phyloP scores from a whole-genome alignment of 2,797 vertebrate genomes.

The Scomberomorus guttatus region DNA sequence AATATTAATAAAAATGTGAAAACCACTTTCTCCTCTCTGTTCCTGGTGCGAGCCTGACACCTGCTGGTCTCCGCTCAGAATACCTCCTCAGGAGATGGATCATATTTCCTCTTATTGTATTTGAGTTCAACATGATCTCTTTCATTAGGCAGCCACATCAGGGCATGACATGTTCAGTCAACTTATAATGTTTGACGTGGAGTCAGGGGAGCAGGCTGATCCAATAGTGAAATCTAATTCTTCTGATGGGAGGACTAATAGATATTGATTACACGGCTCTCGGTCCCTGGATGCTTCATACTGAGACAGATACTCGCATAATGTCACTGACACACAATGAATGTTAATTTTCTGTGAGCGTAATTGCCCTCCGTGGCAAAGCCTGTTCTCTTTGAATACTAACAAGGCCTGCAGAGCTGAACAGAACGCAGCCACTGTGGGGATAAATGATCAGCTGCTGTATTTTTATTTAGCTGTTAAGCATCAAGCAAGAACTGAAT shows the following conservation, averaged over 20 bases:
- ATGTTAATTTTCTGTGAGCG: conserved; percentile 77
- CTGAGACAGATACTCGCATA: conserved; percentile 75
- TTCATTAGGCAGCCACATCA: conserved; percentile 73
- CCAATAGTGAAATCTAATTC: conserved; percentile 84
- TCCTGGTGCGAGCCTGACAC: conserved; percentile 61
- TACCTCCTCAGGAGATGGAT: conserved; percentile 19
- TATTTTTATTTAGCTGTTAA: conserved; percentile 25
- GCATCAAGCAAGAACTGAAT: conserved; percentile 13
- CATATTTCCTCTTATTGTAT: conserved; percentile 69
- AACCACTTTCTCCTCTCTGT: conserved; percentile 51
- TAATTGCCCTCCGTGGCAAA: conserved; percentile 68
- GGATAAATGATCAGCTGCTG: conserved; percentile 28
- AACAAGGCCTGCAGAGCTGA: conserved; percentile 53
- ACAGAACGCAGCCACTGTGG: not conserved
- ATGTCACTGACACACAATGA: conserved; percentile 76
- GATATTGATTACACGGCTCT: conserved; percentile 82
- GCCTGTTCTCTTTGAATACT: conserved; percentile 66
- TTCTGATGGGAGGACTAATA: conserved; percentile 82
- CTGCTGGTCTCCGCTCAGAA: conserved; percentile 58
- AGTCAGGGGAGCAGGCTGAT: conserved; percentile 77
- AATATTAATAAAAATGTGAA: conserved; percentile 79
- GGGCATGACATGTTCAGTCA: conserved; percentile 72
- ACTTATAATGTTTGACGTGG: conserved; percentile 80
- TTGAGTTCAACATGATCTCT: conserved; percentile 78
- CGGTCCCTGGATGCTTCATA: conserved; percentile 69